Base-by-base conservation (phyloP, 2,797 vertebrate genomes). In the Chelmon rostratus region DNA sequence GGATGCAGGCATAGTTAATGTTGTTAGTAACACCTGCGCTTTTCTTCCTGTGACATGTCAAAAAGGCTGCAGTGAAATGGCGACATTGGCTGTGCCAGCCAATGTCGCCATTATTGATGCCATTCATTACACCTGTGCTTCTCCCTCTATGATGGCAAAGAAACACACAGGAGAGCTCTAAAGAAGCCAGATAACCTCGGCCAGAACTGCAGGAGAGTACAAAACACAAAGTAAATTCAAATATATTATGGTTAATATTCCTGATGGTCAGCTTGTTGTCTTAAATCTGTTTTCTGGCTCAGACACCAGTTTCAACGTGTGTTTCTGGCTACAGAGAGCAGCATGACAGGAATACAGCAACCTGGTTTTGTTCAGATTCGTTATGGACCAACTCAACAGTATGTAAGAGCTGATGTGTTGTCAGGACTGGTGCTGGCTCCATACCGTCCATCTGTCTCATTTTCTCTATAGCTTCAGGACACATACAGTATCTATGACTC, bases 321-420 rank as follows among this genome's bases (percentile, higher is more conserved):
- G n/a, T n/a, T n/a, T n/a, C n/a, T n/a, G n/a, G n/a, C n/a, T n/a
- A n/a, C n/a, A 77, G 40, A 40, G 8, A 69, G 56, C 73, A 64
- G 79, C 61, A 56, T 69, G 76, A 77, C 56, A 64, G 66, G 66
- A 75, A 44, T 15, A 10, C 56, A 81, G 70, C 56, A 42, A 65
- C 40, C 50, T 19, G 25, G 44, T 49, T 54, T 21, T 40, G 31
- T 53, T 57, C 54, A 6, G 35, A 13, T 13, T 84, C 81, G 65
- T 86, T 2, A 1, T 13, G 11, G 13, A 65, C 83, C 82, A 79
- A n/a, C 35, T 78, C 42, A 6, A 50, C 83, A 88, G 66, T 68
- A 64, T 70, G 79, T 53, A 68, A 75, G 53, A 76, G 70, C 64
- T 69, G 84, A 78, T 76, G 73, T 74, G 73, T 16, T 80, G 77